A percentile compares a stretch with the other conserved stretches of the same genome.
Evolutionary conservation across 2,797 vertebrate species (phyloP).

Genomic region (Bradypus variegatus): DNA sequence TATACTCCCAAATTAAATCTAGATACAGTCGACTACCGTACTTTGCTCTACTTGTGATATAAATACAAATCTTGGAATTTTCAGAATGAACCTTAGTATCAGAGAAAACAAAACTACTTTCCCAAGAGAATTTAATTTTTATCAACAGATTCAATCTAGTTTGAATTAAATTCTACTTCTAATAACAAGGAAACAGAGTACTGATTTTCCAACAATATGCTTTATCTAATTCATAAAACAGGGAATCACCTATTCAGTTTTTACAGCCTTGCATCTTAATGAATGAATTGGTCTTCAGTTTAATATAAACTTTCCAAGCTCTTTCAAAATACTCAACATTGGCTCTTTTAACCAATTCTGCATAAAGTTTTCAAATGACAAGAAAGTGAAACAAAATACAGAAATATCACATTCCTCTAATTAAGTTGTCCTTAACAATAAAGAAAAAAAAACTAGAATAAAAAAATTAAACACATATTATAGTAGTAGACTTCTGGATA

Average conservation of each 20-base stretch:
- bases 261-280: background rate
- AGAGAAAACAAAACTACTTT: background rate
- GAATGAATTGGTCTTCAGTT: background rate
- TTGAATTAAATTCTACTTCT: background rate
- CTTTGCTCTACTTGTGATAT: background rate
- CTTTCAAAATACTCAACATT: background rate
- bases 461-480: background rate
- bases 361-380: background rate
- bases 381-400: background rate
- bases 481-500: background rate
- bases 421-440: background rate
- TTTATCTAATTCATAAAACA: background rate
- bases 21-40: rapidly evolving
- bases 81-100: background rate
- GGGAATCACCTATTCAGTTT: background rate
- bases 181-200: background rate
- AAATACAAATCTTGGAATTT: background rate
- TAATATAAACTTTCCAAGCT: background rate
- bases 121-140: background rate
- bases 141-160: background rate
- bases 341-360: background rate
- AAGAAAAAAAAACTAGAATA: background rate
- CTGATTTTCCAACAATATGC: background rate
- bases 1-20: background rate
- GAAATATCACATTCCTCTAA: background rate